phyloP scores from a whole-genome alignment of 2,888 invertebrate genomes.

The Gerris lacustris region DNA sequence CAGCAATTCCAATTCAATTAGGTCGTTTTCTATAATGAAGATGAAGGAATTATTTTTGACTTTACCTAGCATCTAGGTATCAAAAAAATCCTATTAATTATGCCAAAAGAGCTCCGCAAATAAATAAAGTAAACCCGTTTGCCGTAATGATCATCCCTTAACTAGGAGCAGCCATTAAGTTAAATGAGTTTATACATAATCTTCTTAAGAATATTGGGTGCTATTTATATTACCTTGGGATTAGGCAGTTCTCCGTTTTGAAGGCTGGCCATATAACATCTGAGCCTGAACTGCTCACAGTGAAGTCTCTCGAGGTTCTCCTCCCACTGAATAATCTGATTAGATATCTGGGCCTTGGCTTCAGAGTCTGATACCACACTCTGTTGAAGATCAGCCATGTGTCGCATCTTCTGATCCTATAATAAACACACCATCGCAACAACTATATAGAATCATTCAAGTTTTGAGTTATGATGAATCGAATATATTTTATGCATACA shows the following conservation, averaged over 20 bases:
- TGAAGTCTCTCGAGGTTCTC: slow-evolving; percentile 91
- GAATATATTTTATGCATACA: background rate
- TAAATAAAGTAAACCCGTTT: too few relatives aligned
- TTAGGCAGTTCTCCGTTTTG: slow-evolving; percentile 93
- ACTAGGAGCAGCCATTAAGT: too few relatives aligned
- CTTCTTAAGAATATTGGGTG: too few relatives aligned
- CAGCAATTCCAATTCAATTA: too few relatives aligned
- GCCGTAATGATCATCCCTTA: too few relatives aligned
- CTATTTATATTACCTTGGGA: slow-evolving; percentile 64
- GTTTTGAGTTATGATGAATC: background rate
- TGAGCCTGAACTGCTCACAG: slow-evolving; percentile 89
- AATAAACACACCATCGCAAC: slow-evolving; percentile 27
- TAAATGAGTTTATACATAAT: too few relatives aligned
- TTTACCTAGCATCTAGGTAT: too few relatives aligned
- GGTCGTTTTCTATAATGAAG: too few relatives aligned
- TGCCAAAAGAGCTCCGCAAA: too few relatives aligned
- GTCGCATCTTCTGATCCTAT: slow-evolving; percentile 93
- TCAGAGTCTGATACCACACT: slow-evolving; percentile 90
- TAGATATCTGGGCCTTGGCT: slow-evolving; percentile 79
- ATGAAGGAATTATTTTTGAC: too few relatives aligned
- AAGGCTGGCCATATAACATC: slow-evolving; percentile 93
- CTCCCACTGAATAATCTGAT: slow-evolving; percentile 92
- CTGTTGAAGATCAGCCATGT: slow-evolving; percentile 96
- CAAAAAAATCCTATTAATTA: too few relatives aligned
- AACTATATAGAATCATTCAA: background rate